Evolutionary conservation across 2,797 vertebrate genomes (phyloP).

Genomic region (Myripristis murdjan): DNA sequence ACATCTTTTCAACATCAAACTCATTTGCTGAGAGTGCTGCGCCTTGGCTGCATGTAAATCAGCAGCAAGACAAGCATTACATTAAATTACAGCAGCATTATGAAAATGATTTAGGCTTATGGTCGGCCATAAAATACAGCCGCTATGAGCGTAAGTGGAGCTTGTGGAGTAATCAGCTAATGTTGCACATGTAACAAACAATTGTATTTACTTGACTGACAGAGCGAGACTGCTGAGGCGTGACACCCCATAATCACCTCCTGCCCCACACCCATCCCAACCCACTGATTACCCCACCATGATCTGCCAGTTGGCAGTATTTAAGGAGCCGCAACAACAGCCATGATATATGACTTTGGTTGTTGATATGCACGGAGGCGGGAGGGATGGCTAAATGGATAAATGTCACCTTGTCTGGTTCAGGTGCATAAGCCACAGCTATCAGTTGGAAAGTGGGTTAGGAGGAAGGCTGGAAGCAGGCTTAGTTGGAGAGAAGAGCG

Average conservation of each 20-base stretch:
- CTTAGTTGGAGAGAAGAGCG: conserved; percentile 50
- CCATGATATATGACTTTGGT: conserved; percentile 40
- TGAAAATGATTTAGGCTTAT: conserved; percentile 66
- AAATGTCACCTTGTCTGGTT: conserved; percentile 12
- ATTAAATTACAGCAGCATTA: conserved; percentile 63
- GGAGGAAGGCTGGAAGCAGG: conserved; percentile 23
- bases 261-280: background rate
- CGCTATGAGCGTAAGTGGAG: conserved; percentile 44
- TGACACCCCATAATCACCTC: conserved; percentile 29
- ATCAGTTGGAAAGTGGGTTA: conserved; percentile 20
- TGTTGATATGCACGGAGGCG: conserved; percentile 19
- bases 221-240: conserved; percentile 40
- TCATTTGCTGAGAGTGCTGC: background rate
- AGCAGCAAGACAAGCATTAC: conserved; percentile 59
- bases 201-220: conserved; percentile 63
- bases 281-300: background rate
- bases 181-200: conserved; percentile 69
- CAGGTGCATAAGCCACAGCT: conserved; percentile 15
- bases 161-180: conserved; percentile 72
- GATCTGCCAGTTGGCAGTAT: background rate
- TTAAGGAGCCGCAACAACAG: conserved; percentile 39
- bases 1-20: conserved; percentile 31
- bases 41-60: conserved; percentile 56
- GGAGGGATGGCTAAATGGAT: conserved; percentile 37
- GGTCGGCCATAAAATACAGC: conserved; percentile 63